Conservation (phyloP, 2,113 vertebrate genomes). For the Carlito syrichta region DNA sequence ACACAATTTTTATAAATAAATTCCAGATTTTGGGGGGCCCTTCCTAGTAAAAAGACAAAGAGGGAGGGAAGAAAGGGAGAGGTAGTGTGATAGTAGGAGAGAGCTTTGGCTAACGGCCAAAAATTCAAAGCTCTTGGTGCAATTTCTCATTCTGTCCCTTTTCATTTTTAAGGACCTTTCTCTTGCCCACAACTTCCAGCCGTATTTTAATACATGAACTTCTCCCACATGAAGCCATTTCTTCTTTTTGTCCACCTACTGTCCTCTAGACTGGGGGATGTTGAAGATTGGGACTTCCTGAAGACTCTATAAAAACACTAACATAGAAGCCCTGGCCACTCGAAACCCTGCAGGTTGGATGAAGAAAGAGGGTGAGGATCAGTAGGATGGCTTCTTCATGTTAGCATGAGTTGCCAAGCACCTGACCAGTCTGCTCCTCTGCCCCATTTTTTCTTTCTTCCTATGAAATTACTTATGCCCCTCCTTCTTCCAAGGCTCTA, state of each 20-base stretch:
- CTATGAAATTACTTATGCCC: neutral
- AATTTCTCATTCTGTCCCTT: neutral
- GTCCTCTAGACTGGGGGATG: too few relatives aligned
- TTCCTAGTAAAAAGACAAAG: neutral
- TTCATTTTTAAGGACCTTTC: conserved; percentile 9
- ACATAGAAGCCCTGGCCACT: neutral
- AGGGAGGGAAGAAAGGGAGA: neutral
- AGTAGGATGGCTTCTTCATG: neutral
- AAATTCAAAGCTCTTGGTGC: neutral
- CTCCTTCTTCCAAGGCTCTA: neutral
- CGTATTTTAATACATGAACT: neutral
- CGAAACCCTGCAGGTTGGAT: neutral
- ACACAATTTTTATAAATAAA: too few relatives aligned
- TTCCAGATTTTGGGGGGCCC: too few relatives aligned
- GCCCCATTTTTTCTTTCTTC: neutral
- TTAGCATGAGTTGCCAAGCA: neutral
- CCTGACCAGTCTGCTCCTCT: neutral
- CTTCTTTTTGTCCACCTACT: neutral
- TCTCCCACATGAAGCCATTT: neutral
- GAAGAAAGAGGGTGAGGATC: neutral
- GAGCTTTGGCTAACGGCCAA: neutral
- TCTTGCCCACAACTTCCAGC: neutral
- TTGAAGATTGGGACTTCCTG: too few relatives aligned
- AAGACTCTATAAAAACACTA: neutral
- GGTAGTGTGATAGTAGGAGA: neutral